Conservation (phyloP, 2,888 invertebrate genomes). For the Agrotis ipsilon region DNA sequence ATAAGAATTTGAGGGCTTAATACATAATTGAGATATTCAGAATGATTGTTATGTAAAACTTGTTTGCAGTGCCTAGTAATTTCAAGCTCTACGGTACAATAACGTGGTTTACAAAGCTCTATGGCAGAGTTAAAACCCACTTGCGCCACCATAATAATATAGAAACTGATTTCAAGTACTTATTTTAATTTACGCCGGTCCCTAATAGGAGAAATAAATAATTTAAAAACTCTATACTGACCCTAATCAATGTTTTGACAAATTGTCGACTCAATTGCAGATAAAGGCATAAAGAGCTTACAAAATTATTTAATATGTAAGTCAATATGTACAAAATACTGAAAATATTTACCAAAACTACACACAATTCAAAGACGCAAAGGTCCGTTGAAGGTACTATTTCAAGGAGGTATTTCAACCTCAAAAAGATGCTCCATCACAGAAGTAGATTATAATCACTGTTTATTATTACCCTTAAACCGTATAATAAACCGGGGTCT, state of each 20-base stretch:
- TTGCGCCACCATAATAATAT: neutral
- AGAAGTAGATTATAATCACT: slow-evolving; percentile 65
- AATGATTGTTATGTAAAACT: slow-evolving; percentile 27
- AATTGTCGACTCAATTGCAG: neutral
- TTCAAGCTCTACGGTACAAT: slow-evolving; percentile 3
- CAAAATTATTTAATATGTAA: no score
- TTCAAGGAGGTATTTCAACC: slow-evolving; percentile 50
- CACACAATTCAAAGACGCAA: neutral
- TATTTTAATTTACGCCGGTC: no score
- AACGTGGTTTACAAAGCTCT: slow-evolving; percentile 3
- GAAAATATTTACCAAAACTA: no score
- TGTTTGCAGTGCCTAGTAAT: slow-evolving; percentile 2
- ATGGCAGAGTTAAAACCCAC: neutral
- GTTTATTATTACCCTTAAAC: slow-evolving; percentile 58
- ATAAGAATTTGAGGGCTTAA: slow-evolving; percentile 7
- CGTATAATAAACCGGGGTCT: slow-evolving; percentile 72
- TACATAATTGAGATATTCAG: slow-evolving; percentile 17
- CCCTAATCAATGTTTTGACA: slow-evolving; percentile 1
- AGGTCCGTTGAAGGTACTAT: neutral
- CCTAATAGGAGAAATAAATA: neutral
- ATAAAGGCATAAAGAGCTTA: neutral
- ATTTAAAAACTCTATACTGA: neutral
- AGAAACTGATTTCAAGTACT: slow-evolving; percentile 16
- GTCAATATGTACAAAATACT: no score
- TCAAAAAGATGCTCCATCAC: slow-evolving; percentile 38